phyloP scores from a whole-genome alignment of 2,888 invertebrate species.

The Drosophila anceps region DNA sequence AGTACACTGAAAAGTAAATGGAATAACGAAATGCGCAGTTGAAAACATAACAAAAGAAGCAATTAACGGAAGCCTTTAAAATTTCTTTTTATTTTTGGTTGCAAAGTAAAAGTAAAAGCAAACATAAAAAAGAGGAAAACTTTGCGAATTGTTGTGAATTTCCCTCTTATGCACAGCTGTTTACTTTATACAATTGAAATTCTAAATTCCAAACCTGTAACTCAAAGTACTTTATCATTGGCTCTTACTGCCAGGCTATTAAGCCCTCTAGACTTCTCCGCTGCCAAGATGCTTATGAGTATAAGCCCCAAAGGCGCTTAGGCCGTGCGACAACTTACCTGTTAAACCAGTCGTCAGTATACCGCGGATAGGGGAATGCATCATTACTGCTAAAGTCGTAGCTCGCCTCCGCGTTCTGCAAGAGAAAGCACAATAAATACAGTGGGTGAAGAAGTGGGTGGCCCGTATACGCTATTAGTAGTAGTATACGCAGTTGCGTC shows the following conservation, averaged over 20 bases:
- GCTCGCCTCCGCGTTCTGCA: constrained; percentile 98
- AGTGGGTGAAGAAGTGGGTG: background rate
- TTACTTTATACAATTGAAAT: constrained; percentile 6
- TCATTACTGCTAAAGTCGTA: constrained; percentile 99
- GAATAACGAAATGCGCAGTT: constrained; percentile 17
- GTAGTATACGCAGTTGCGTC: background rate
- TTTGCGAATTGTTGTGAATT: constrained; percentile 3
- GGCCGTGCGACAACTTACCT: constrained; percentile 88
- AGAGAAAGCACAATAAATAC: constrained; percentile 2
- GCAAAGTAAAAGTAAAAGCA: background rate
- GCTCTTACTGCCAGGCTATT: background rate
- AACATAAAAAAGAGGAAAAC: background rate
- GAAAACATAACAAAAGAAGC: constrained; percentile 6
- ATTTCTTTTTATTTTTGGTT: background rate
- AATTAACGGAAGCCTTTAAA: constrained; percentile 16
- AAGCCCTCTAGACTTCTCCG: background rate
- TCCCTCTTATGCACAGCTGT: background rate
- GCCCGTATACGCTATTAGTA: background rate
- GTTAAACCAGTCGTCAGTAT: constrained; percentile 99
- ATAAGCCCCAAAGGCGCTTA: constrained; percentile 27
- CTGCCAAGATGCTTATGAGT: constrained; percentile 11
- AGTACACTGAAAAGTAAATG: background rate
- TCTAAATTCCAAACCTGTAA: constrained; percentile 1
- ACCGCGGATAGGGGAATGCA: constrained; percentile 98
- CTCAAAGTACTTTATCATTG: background rate